Percentiles rank a stretch among this genome's conserved stretches.
Conservation (phyloP, 2,888 invertebrate genomes). For the Molorchus minor region DNA sequence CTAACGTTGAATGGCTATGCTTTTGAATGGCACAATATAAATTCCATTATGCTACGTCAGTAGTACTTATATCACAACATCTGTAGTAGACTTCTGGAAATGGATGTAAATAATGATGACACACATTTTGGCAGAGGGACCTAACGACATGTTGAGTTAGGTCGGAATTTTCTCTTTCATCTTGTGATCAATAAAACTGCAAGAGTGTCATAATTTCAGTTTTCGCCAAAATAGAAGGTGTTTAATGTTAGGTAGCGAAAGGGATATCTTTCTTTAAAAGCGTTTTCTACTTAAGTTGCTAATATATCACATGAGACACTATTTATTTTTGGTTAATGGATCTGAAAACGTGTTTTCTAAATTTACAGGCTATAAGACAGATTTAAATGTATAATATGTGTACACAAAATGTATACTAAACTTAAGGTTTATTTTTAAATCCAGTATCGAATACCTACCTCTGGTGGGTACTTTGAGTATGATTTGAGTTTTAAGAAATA, state of each 20-base stretch:
- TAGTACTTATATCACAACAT: slow-evolving; percentile 23
- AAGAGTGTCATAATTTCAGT: slow-evolving; percentile 8
- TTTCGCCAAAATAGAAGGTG: slow-evolving; percentile 11
- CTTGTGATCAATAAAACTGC: slow-evolving; percentile 28
- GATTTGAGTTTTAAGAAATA: no score
- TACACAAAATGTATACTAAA: no score
- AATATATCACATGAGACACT: background rate
- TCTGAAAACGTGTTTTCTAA: no score
- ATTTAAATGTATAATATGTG: no score
- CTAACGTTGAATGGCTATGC: no score
- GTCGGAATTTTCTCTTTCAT: slow-evolving; percentile 36
- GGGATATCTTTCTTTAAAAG: background rate
- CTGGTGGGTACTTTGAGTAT: no score
- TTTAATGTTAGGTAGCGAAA: slow-evolving; percentile 3
- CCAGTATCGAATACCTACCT: no score
- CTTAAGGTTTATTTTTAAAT: no score
- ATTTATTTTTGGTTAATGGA: slow-evolving; percentile 2
- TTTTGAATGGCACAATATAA: slow-evolving; percentile 17
- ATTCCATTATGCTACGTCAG: slow-evolving; percentile 35
- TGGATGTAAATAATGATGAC: slow-evolving; percentile 44
- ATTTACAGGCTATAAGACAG: no score
- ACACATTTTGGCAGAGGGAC: slow-evolving; percentile 37
- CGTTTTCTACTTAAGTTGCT: background rate
- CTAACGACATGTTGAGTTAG: slow-evolving; percentile 31
- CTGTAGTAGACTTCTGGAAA: slow-evolving; percentile 34